Conservation (phyloP, 2,113 vertebrate genomes). For the human (Homo sapiens) region DNA sequence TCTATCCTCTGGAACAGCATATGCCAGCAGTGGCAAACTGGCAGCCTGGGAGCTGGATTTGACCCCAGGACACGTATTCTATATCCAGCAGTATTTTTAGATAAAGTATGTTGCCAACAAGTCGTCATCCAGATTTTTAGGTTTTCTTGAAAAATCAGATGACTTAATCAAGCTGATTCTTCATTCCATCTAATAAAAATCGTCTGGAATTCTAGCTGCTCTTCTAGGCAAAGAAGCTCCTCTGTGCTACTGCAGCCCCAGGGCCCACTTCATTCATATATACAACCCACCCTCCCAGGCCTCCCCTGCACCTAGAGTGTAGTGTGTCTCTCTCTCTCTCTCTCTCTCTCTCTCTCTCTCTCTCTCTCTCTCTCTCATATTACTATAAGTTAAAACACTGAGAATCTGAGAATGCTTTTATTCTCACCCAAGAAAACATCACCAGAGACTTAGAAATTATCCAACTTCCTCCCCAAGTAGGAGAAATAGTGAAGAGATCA, state of each 20-base stretch:
- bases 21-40: no score
- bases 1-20: background rate
- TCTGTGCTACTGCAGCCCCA: background rate
- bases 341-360: no score
- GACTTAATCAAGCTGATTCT: background rate
- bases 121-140: background rate
- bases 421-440: background rate
- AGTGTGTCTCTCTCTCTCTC: no score
- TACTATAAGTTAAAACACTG: background rate
- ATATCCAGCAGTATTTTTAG: background rate
- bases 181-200: background rate
- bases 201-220: background rate
- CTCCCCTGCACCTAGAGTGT: background rate
- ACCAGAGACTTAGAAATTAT: constrained; percentile 23
- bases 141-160: background rate
- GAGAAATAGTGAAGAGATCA: background rate
- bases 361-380: no score
- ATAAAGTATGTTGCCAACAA: background rate
- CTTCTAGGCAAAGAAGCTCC: background rate
- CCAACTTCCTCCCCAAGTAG: background rate
- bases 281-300: background rate
- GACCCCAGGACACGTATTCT: background rate
- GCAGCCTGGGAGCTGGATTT: background rate
- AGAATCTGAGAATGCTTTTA: background rate
- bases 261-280: background rate